Percentiles rank a stretch among this genome's conserved stretches.
Evolutionary conservation across 2,797 vertebrate genomes (phyloP).

Genomic region (Valencia hispanica): DNA sequence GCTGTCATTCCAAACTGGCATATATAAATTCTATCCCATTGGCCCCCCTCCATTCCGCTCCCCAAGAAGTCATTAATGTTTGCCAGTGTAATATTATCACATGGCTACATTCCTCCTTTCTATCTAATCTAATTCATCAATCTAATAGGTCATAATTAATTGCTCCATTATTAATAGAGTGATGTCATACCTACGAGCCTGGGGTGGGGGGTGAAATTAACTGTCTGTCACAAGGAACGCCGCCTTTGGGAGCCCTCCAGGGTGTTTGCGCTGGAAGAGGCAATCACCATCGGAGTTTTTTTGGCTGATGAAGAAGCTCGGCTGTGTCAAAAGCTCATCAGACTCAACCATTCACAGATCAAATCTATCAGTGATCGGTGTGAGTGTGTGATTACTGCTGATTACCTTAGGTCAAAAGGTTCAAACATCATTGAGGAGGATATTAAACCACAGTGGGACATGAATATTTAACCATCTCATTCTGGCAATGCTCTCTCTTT

Average conservation of each 20-base stretch:
- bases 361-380: conserved; percentile 48
- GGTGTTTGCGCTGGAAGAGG: conserved; percentile 7
- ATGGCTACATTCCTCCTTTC: conserved; percentile 62
- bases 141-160: conserved; percentile 81
- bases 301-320: conserved; percentile 21
- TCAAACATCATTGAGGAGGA: conserved; percentile 74
- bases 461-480: conserved; percentile 81
- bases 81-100: conserved; percentile 74
- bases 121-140: conserved; percentile 78
- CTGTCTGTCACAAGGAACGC: conserved; percentile 63
- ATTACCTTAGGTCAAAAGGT: conserved; percentile 68
- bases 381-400: conserved; percentile 63
- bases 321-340: conserved; percentile 62
- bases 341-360: conserved; percentile 48
- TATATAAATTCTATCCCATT: conserved; percentile 44
- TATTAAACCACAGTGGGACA: conserved; percentile 70
- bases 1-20: conserved; percentile 55
- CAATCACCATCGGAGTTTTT: conserved; percentile 22
- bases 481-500: conserved; percentile 62
- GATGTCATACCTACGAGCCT: conserved; percentile 73
- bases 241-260: background rate
- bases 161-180: conserved; percentile 78
- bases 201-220: conserved; percentile 53
- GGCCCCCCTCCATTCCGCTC: conserved; percentile 9
- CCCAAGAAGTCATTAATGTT: conserved; percentile 72